These are phyloP conservation scores for Bombus ignitus DNA, from an alignment of 1,140 invertebrate species.

Conservation along the genomic window DNA sequence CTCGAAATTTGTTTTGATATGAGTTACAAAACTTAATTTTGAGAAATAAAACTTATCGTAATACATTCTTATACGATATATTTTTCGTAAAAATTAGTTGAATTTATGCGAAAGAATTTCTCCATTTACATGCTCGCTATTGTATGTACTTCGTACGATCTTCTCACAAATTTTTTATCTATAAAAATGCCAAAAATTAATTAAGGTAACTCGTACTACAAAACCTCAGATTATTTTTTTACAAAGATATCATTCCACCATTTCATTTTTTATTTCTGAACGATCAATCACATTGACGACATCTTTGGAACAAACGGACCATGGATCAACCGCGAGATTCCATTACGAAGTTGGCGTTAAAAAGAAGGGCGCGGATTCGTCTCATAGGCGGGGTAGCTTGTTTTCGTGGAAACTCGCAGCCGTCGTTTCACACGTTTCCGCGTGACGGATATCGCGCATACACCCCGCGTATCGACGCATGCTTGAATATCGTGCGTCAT, in stretches of 20 bases:
- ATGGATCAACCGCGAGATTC: background rate
- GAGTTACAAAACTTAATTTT: too few relatives aligned
- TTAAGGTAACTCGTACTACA: too few relatives aligned
- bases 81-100: too few relatives aligned
- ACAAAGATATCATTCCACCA: background rate
- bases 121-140: too few relatives aligned
- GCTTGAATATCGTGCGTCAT: conserved; percentile 67
- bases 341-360: conserved; percentile 42
- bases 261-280: background rate
- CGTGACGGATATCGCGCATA: conserved; percentile 43
- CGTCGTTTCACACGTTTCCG: conserved; percentile 63
- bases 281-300: background rate
- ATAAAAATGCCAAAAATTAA: too few relatives aligned
- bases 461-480: conserved; percentile 48
- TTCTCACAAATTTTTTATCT: too few relatives aligned
- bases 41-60: too few relatives aligned
- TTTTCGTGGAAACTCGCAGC: conserved; percentile 61
- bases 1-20: too few relatives aligned
- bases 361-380: conserved; percentile 44
- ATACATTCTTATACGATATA: too few relatives aligned
- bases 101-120: too few relatives aligned
- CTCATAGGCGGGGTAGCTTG: conserved; percentile 58
- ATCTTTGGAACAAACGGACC: background rate
- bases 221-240: too few relatives aligned
- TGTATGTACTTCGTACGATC: too few relatives aligned